Conservation (phyloP, 2,888 invertebrate species). For the Mongoloraphidia duomilia region DNA sequence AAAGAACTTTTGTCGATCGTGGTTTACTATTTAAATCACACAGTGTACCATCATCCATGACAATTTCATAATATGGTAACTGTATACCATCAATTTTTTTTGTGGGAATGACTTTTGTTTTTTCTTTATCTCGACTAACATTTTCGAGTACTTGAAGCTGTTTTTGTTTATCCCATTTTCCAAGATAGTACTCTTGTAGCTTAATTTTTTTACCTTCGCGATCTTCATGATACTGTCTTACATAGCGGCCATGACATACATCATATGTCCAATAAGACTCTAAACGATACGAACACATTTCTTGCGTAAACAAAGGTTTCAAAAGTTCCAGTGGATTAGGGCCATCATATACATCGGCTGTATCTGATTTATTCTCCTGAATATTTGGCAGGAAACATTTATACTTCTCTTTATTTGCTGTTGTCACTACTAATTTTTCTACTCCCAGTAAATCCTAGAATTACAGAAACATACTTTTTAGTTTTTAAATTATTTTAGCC, state of each 20-base stretch:
- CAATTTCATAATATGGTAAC: constrained; percentile 76
- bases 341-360: constrained; percentile 49
- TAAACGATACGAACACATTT: constrained; percentile 70
- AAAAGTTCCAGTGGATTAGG: constrained; percentile 66
- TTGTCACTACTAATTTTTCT: constrained; percentile 53
- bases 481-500: too few relatives aligned
- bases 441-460: constrained; percentile 23
- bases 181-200: constrained; percentile 73
- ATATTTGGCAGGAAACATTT: constrained; percentile 65
- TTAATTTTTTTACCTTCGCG: constrained; percentile 73
- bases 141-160: constrained; percentile 40
- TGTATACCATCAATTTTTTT: constrained; percentile 78
- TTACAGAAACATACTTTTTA: too few relatives aligned
- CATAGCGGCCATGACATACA: constrained; percentile 81
- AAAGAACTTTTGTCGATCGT: constrained; percentile 64
- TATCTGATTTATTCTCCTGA: constrained; percentile 35
- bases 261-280: constrained; percentile 96
- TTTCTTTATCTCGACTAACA: constrained; percentile 38
- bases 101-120: constrained; percentile 30
- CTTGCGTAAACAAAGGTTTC: constrained; percentile 58
- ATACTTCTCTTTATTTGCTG: constrained; percentile 69
- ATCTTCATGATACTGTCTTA: constrained; percentile 93
- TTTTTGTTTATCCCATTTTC: constrained; percentile 56
- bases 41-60: constrained; percentile 75
- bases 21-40: constrained; percentile 86